Evolutionary conservation across 2,797 vertebrate species (phyloP).

Genomic region (Lacerta viridis): DNA sequence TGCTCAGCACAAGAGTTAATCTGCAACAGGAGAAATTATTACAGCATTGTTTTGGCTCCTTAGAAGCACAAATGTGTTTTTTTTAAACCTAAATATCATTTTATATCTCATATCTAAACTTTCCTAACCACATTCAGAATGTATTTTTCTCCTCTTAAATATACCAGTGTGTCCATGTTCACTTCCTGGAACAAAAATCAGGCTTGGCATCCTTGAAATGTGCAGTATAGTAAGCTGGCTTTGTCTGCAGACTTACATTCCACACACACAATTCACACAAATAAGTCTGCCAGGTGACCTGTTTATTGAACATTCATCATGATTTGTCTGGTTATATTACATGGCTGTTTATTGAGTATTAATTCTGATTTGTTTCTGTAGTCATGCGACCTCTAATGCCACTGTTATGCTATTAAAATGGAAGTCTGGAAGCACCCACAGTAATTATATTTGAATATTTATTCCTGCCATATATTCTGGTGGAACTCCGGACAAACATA

Average conservation of each 20-base stretch:
- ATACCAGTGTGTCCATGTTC: neutral
- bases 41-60: neutral
- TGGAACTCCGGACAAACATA: neutral
- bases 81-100: too few species aligned
- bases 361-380: too few species aligned
- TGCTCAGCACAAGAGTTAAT: neutral
- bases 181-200: neutral
- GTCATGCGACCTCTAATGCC: too few species aligned
- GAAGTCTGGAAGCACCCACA: too few species aligned
- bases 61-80: neutral
- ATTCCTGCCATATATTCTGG: neutral
- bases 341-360: too few species aligned
- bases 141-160: neutral
- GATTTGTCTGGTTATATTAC: too few species aligned
- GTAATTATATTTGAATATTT: neutral
- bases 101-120: neutral
- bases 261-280: neutral
- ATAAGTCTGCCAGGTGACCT: too few species aligned
- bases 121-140: neutral
- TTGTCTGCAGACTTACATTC: neutral
- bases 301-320: too few species aligned
- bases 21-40: slow-evolving; percentile 20
- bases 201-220: neutral
- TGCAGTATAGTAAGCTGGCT: neutral
- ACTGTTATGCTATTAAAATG: too few species aligned